Evolutionary conservation across 2,888 invertebrate species (phyloP), one percentile per base, ranked within the genome.

Genomic region (Dicyrtoma fusca): DNA sequence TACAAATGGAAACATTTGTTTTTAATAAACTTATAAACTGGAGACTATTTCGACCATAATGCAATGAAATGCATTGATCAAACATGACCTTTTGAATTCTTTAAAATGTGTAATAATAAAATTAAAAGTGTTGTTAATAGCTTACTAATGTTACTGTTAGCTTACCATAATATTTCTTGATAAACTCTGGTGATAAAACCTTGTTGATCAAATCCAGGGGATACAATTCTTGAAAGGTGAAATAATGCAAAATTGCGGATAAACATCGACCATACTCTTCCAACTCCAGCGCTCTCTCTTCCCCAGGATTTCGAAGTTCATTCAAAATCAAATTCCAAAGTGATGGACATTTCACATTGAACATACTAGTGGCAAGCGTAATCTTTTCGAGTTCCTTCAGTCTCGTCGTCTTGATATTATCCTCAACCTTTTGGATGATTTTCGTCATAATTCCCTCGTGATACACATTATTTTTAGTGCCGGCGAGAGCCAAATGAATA

Each of bases 301-400:
- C 34, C 1, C 17, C 83, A 53, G 86, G 86, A 63, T 84, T 85
- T 71, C 86, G 85, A 34, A 92, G 79, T 80, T 88, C 85, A 0
- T 84, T 74, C 0, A 86, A 78, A 23, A 87, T 82, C 13, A 82
- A 80, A 17, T 83, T 71, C 71, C 84, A 87, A 13, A 88, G 80
- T 73, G 88, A 19, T 65, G 85, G 79, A 14, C 88, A 88, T 72
- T 84, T 83, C 69, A 85, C 86, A 82, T 89, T 87, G 77, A 89
- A 90, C 81, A 88, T 86, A 1, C 87, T 87, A 81, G 88, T 86
- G 0, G 87, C 86, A 74, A 90, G 85, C 2, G 88, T 83, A 10
- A 92, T 83, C 79, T 92, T 86, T 83, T 92, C 92, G 42, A 92
- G 84, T 82, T 93, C 92, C 83, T 93, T 93, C 0, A 92, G 62